Evolutionary conservation across 2,888 invertebrate species (phyloP), one percentile per base, ranked within the genome.

Genomic region (Dexiosoma caninum): DNA sequence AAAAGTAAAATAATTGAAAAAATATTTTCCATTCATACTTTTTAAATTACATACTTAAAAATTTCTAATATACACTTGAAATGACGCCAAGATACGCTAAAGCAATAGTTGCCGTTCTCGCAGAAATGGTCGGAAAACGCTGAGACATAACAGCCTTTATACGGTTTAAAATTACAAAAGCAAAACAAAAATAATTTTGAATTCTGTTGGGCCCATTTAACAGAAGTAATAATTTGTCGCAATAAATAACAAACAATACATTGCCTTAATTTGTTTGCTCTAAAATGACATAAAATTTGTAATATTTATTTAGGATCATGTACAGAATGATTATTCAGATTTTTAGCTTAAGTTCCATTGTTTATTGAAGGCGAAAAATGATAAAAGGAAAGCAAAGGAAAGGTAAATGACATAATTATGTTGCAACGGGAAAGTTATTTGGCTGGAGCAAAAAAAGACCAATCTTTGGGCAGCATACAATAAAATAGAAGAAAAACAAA

Each of bases 341-440:
- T 72, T 72, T 59, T 55, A 27, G 60, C 46, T 23, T 32, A 37
- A 46, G 30, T 74, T 55, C 6, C 32, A 21, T 75, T 79, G 44
- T 70, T 21, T 51, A 19, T 60, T 27, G 27, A 16, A 46, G 9
- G 23, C 35, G 37, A 42, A n/a, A n/a, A n/a, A n/a, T n/a, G n/a
- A n/a, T n/a, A n/a, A n/a, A 60, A 23, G 12, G 27, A 27, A 35
- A 46, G n/a, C n/a, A n/a, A 44, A 51, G 42, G 8, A 27, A 57
- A 44, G 23, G 21, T 23, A 66, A 59, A 74, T 81, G 81, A 74
- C 77, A 81, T 81, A 77, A 81, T 81, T 81, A 77, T 77, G 67
- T 62, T 62, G 70, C 42, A 80, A 49, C 64, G 70, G 70, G 40
- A 67, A 51, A 32, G 40, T 44, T 53, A n/a, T 49, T 40, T 70